Conservation (phyloP, 2,113 vertebrate genomes). For the Scomber colias region DNA sequence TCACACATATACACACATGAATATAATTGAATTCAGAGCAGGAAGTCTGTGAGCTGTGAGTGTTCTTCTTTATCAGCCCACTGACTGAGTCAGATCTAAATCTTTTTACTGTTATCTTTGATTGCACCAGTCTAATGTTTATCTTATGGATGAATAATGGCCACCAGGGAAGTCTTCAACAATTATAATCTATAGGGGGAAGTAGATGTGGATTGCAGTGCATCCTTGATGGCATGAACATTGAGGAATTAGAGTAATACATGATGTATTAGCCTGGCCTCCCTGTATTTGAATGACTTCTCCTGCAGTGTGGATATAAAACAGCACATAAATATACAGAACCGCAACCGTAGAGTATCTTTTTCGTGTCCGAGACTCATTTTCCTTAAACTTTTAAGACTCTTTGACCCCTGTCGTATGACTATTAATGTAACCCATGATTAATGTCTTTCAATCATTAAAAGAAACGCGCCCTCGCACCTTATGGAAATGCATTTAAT, state of each 20-base stretch:
- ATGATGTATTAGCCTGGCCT: slow-evolving; percentile 12
- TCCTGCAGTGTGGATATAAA: neutral
- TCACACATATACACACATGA: neutral
- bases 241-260: slow-evolving; percentile 46
- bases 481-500: slow-evolving; percentile 71
- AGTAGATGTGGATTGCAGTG: slow-evolving; percentile 53
- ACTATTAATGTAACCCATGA: slow-evolving; percentile 42
- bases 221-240: slow-evolving; percentile 30
- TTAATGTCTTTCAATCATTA: slow-evolving; percentile 55
- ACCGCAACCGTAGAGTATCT: neutral
- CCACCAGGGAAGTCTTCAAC: slow-evolving; percentile 45
- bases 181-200: slow-evolving; percentile 38
- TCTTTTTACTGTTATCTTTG: slow-evolving; percentile 74
- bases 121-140: slow-evolving; percentile 73
- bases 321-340: neutral
- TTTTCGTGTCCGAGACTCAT: neutral
- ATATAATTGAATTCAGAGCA: slow-evolving; percentile 68
- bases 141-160: slow-evolving; percentile 75
- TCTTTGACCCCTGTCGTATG: slow-evolving; percentile 40
- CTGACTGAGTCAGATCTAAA: slow-evolving; percentile 66
- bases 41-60: slow-evolving; percentile 50
- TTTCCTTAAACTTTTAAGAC: neutral
- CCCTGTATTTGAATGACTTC: slow-evolving; percentile 6
- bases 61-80: slow-evolving; percentile 66
- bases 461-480: slow-evolving; percentile 16